Evolutionary conservation across 2,888 invertebrate genomes (phyloP).

Genomic region (Lasioglossum marginatum): DNA sequence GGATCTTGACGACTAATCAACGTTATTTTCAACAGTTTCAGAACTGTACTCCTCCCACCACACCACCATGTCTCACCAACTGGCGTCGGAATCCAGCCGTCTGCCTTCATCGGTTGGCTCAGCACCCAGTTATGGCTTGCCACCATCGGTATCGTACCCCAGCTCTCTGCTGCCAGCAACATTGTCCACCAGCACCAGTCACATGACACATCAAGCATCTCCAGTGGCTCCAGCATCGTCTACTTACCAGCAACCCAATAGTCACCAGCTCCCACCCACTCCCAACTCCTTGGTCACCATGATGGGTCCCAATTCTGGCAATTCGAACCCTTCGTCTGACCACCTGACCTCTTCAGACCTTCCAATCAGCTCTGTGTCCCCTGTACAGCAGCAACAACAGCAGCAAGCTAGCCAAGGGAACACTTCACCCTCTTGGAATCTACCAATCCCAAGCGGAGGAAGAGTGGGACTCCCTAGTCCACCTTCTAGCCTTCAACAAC

Average conservation of each 20-base stretch:
- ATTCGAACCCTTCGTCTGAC: conserved; percentile 79
- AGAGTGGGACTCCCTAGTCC: conserved; percentile 76
- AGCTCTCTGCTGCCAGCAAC: conserved; percentile 79
- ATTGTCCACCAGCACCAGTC: conserved; percentile 86
- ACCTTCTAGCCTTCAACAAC: conserved; percentile 73
- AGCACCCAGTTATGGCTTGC: conserved; percentile 81
- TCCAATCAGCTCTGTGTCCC: conserved; percentile 77
- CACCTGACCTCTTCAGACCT: conserved; percentile 75
- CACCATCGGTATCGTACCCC: conserved; percentile 85
- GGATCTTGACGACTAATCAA: neutral
- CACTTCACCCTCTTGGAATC: conserved; percentile 79
- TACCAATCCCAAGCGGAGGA: conserved; percentile 71
- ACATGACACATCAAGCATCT: conserved; percentile 84
- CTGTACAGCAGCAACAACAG: conserved; percentile 71
- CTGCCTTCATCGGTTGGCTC: conserved; percentile 83
- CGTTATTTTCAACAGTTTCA: conserved; percentile 66
- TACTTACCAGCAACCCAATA: conserved; percentile 84
- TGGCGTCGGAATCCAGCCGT: conserved; percentile 81
- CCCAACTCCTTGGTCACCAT: conserved; percentile 85
- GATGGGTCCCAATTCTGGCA: conserved; percentile 85
- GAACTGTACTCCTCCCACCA: conserved; percentile 84
- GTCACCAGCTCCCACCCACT: conserved; percentile 84
- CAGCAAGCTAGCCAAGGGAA: conserved; percentile 69
- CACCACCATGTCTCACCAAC: conserved; percentile 78
- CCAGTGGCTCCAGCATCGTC: conserved; percentile 84